A percentile compares a stretch with the other conserved stretches of the same genome.
phyloP scores from a whole-genome alignment of 92 coral and sea anemone species.

The Hydrozoanthus gracilis region DNA sequence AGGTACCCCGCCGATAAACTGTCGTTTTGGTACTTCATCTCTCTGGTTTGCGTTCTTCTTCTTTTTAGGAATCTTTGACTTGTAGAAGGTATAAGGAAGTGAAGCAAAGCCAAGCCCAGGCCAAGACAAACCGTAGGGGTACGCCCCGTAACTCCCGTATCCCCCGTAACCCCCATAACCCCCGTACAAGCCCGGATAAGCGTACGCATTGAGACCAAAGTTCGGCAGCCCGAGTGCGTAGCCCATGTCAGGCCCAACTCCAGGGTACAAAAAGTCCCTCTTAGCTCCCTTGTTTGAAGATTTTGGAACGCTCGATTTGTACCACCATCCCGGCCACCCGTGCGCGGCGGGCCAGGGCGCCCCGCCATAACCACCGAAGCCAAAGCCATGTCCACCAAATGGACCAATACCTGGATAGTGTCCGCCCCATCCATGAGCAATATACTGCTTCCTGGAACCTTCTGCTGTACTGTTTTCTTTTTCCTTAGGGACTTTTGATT shows the following conservation, averaged over 20 bases:
- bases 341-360: slow-evolving; percentile 72
- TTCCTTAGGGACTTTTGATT: slow-evolving; percentile 58
- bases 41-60: slow-evolving; percentile 63
- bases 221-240: slow-evolving; percentile 53
- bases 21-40: slow-evolving; percentile 73
- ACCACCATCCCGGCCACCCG: slow-evolving; percentile 95
- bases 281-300: slow-evolving; percentile 25
- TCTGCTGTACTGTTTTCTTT: background rate
- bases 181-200: slow-evolving; percentile 39
- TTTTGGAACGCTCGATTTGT: slow-evolving; percentile 65
- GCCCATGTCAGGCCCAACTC: slow-evolving; percentile 56
- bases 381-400: slow-evolving; percentile 60
- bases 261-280: slow-evolving; percentile 46
- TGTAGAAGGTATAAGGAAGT: slow-evolving; percentile 52
- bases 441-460: slow-evolving; percentile 67
- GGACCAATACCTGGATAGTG: slow-evolving; percentile 45
- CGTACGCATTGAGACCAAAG: slow-evolving; percentile 29
- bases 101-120: slow-evolving; percentile 30
- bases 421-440: slow-evolving; percentile 45
- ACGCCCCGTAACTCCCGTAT: slow-evolving; percentile 37
- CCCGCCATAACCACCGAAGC: slow-evolving; percentile 68
- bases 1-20: slow-evolving; percentile 60
- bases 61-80: slow-evolving; percentile 74
- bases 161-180: slow-evolving; percentile 24
- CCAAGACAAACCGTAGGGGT: slow-evolving; percentile 16